Base-by-base conservation (phyloP, 2,113 vertebrate genomes). In the Ivindomyrus marchei region DNA sequence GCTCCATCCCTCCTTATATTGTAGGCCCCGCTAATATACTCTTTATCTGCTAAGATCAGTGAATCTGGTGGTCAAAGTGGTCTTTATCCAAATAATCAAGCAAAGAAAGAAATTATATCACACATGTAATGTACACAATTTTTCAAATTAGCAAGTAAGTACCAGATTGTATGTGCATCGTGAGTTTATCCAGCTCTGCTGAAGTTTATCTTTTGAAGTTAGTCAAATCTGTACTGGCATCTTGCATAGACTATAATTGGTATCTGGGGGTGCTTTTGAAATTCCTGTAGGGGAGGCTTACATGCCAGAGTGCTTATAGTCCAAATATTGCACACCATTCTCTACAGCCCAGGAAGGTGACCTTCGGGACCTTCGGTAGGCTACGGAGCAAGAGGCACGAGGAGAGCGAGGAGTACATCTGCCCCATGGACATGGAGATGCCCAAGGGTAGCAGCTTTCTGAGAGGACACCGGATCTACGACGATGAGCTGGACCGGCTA, bases 371-470 rank as follows among this genome's bases (percentile, higher is more conserved):
- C 94, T 99, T 99, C 91, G 97, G 98, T 50, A 97, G 95, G 88
- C 93, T 99, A 92, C 96, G 97, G 90, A 99, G 97, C 94, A 99
- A 98, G 92, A 98, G 95, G 92, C 98, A 97, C 89, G 98, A 99
- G 39, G 98, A 99, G 17, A 96, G 90, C 2, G 98, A 99, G 90
- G 98, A 99, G 92, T 99, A 99, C 1, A 96, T 99, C 47, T 99
- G 98, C 93, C 98, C 98, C 0, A 99, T 99, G 98, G 98, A 99
- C 49, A 92, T 99, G 93, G 97, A 98, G 8, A 96, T 96, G 94
- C 95, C 95, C 0, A 96, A 97, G 90, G 97, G 97, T 90, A 95
- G 94, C 49, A 95, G 95, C 49, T 96, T 97, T 0, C 98, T 98
- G 93, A 98, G 98, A 92, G 97, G 97, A 1, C 97, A 95, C 31